Evolutionary conservation across 2,113 vertebrate genomes (phyloP).

Genomic region (Atrichornis clamosus): DNA sequence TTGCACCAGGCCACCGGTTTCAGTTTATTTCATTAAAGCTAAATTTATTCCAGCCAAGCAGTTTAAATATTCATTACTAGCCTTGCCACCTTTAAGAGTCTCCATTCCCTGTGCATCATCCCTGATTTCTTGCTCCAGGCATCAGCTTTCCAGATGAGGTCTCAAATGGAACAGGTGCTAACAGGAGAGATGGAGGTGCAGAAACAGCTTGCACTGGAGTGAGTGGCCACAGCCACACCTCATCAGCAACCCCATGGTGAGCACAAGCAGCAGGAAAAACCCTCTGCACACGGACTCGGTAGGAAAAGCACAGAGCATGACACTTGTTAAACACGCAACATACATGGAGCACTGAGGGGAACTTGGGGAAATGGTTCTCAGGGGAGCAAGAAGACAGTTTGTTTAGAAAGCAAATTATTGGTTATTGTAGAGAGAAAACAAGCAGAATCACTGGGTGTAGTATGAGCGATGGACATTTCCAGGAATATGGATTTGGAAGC

Average conservation of each 20-base stretch:
- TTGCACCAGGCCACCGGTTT: background rate
- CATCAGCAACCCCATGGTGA: background rate
- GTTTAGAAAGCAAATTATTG: background rate
- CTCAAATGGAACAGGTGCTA: background rate
- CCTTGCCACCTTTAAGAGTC: background rate
- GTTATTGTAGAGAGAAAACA: background rate
- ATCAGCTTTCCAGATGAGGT: background rate
- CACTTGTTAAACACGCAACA: background rate
- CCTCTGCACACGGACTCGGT: background rate
- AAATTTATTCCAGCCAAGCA: background rate
- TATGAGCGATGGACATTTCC: background rate
- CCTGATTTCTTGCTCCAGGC: background rate
- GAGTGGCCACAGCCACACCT: background rate
- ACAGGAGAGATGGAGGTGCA: background rate
- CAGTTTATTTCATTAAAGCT: background rate
- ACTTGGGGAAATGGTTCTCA: background rate
- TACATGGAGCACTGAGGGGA: background rate
- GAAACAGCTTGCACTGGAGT: background rate
- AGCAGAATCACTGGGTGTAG: background rate
- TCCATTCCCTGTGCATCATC: background rate
- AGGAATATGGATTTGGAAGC: background rate
- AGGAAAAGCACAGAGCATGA: background rate
- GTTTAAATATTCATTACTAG: slow-evolving; percentile 14
- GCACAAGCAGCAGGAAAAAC: background rate
- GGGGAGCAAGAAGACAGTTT: background rate